Evolutionary conservation across 2,113 vertebrate genomes (phyloP).

Genomic region (Psephotus haematonotus): DNA sequence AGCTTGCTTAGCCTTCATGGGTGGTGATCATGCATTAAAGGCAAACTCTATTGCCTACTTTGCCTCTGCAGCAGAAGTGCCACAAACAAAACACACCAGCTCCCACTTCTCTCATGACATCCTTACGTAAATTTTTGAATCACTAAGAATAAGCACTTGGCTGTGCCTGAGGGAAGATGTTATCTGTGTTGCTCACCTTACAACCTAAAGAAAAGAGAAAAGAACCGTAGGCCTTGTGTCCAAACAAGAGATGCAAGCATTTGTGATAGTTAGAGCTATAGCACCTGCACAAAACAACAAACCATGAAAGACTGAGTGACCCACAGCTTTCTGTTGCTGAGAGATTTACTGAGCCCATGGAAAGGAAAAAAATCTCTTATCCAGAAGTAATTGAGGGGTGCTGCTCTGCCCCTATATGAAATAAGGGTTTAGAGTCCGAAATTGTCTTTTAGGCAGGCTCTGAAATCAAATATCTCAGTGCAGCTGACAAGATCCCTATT

Average conservation of each 20-base stretch:
- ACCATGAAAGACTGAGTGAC: background rate
- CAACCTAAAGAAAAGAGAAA: background rate
- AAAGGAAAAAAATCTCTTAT: background rate
- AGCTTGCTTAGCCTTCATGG: background rate
- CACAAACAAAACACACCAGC: background rate
- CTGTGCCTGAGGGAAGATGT: background rate
- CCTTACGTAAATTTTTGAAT: background rate
- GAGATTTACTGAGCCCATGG: background rate
- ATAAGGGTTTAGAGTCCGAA: background rate
- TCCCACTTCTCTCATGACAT: background rate
- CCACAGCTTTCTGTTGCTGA: background rate
- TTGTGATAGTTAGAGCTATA: background rate
- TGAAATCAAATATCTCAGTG: background rate
- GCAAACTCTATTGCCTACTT: background rate
- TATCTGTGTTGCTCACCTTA: background rate
- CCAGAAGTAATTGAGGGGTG: background rate
- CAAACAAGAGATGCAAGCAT: background rate
- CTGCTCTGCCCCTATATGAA: background rate
- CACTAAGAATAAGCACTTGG: background rate
- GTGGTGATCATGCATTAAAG: background rate
- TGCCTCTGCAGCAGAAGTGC: background rate
- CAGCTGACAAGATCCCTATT: background rate
- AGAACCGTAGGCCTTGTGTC: background rate
- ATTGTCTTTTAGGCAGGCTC: background rate
- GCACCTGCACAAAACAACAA: background rate